Evolutionary conservation across 2,797 vertebrate species (phyloP), one percentile per base, ranked within the genome.

Genomic region (Cyprinodon diabolis): DNA sequence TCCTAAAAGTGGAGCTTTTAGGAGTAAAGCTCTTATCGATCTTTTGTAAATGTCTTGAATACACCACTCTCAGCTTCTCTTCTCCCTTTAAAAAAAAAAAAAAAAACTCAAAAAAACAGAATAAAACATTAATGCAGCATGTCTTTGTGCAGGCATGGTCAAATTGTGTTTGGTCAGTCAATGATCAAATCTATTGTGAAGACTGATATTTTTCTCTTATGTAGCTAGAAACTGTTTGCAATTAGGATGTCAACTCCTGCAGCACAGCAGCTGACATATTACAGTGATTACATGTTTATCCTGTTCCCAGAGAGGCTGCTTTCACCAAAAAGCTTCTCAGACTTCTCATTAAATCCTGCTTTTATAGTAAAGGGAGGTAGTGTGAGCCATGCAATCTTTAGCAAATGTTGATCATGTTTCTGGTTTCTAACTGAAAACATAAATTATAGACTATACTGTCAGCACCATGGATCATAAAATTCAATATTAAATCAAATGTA

Each of bases 271-370:
- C 72, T 78, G 80, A 84, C 84, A 75, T 79, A 78, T 85, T 84
- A 84, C 79, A 77, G 76, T 76, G 84, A 91, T 87, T 87, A 84
- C 78, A 88, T 88, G 87, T 87, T 88, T 83, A 69, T 73, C 15
- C 47, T 84, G 69, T 84, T 89, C 76, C 84, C 77, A 80, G 79
- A 49, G 71, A 77, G 70, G 76, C 69, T 60, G 68, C 71, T 84
- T 76, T 77, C 68, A 74, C 68, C 78, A 82, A 66, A 79, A 74
- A 30, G 30, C 23, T 11, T 35, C 79, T 47, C 19, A 69, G 80
- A 68, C 77, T 63, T 79, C 69, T 80, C 67, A 80, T 81, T 78
- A 77, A 11, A 76, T 63, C 74, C 63, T 69, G 35, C 49, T 49
- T 2, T 40, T 68, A 70, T 40, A 43, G n/a, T 21, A 68, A 25